Evolutionary conservation across 2,888 invertebrate species (phyloP).

Genomic region (Lepas anatifera): DNA sequence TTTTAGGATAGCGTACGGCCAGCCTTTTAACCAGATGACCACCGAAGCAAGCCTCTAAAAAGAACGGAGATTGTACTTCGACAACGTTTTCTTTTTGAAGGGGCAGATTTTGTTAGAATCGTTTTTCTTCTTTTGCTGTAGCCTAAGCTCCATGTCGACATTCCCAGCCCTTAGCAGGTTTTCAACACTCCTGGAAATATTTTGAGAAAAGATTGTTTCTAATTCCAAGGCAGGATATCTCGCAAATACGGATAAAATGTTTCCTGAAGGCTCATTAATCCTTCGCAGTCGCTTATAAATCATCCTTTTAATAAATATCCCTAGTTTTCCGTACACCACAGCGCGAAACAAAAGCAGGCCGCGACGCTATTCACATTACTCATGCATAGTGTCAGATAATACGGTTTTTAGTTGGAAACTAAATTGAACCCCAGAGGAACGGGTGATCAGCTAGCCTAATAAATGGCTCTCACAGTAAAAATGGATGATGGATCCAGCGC

Average conservation of each 20-base stretch:
- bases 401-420: slow-evolving; percentile 5
- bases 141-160: too few species aligned
- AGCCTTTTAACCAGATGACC: too few species aligned
- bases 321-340: neutral
- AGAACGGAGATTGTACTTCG: too few species aligned
- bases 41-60: too few species aligned
- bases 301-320: slow-evolving; percentile 8
- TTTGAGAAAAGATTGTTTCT: neutral
- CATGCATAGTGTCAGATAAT: slow-evolving; percentile 10
- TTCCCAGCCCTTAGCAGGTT: too few species aligned
- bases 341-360: neutral
- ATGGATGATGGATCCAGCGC: slow-evolving; percentile 1
- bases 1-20: too few species aligned
- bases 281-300: neutral
- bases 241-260: neutral
- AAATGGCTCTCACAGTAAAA: neutral
- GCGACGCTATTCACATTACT: neutral
- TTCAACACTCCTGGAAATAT: neutral
- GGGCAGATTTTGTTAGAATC: too few species aligned
- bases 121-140: too few species aligned
- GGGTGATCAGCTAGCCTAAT: neutral
- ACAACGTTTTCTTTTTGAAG: too few species aligned
- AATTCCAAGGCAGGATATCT: neutral
- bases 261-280: slow-evolving; percentile 3
- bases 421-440: slow-evolving; percentile 4